phyloP scores from a whole-genome alignment of 2,113 vertebrate genomes.

The Strigops habroptila region DNA sequence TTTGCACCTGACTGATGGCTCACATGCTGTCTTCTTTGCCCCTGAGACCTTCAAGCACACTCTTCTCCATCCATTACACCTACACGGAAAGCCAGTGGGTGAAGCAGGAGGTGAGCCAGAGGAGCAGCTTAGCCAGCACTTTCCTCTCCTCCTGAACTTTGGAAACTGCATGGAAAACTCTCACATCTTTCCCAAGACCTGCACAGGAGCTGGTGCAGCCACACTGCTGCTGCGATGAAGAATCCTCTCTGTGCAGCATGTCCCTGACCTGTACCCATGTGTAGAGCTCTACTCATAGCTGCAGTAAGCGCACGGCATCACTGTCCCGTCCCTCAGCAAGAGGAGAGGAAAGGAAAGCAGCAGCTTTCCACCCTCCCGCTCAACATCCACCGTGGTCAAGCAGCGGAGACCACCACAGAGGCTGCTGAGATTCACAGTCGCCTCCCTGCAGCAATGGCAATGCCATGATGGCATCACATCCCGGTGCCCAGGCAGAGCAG shows the following conservation, averaged over 20 bases:
- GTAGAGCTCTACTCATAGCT: neutral
- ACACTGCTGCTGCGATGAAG: neutral
- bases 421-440: neutral
- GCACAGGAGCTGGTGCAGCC: neutral
- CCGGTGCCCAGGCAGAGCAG: neutral
- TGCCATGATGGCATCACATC: fast-evolving
- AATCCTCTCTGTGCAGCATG: neutral
- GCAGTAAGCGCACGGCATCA: fast-evolving
- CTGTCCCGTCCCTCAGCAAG: neutral
- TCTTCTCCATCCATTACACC: neutral
- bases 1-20: slow-evolving; percentile 48
- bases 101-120: neutral
- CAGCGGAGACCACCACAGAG: fast-evolving
- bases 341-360: neutral
- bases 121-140: slow-evolving; percentile 35
- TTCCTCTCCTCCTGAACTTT: neutral
- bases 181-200: neutral
- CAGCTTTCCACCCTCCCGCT: neutral
- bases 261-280: fast-evolving
- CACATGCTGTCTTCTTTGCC: neutral
- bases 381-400: fast-evolving
- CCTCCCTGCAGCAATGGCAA: neutral
- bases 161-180: neutral
- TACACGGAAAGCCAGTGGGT: neutral
- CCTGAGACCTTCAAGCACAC: slow-evolving; percentile 13